Base-by-base conservation (phyloP, 2,888 invertebrate genomes). In the Eristalis tenax region DNA sequence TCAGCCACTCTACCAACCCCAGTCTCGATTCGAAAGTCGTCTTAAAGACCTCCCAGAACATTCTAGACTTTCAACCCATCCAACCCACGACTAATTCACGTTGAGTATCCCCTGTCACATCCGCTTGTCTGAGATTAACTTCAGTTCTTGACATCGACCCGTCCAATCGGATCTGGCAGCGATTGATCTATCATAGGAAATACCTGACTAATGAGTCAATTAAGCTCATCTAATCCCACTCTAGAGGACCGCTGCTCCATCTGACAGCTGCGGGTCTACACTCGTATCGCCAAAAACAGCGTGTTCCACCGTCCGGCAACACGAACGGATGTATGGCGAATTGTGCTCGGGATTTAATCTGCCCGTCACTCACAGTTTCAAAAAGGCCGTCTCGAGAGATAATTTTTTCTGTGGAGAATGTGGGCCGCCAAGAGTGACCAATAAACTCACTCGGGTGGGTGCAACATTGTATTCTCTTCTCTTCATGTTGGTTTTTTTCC, bases 361-460 rank as follows among this genome's bases (percentile, higher is more conserved):
- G 50, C 43, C 43, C 68, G 74, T 68, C 80, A 80, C 40, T 80
- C 73, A 32, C 8, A 22, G 40, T 59, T 66, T 80, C 73, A 66
- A 50, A 69, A 23, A 35, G 35, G 8, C 50, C 50, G 28, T 40
- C 28, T 35, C 10, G 69, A 23, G 28, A 40, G 38, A 77, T 61
- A 61, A 38, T 43, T 69, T 63, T 69, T 61, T 50, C 18, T 22
- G 28, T 26, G 22, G 18, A 23, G 32, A 32, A 35, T 65, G 64
- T 75, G 56, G 74, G 74, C 68, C 22, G 43, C 15, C 75, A 11
- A 13, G 13, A 28, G 65, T 75, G 75, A 66, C 75, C 69, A 77
- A 56, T 63, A 50, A 32, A 63, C 1, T 4, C 50, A 68, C 68
- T 43, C 59, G 26, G 63, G 69, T 77, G 77, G 77, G 77, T 50